Base-by-base conservation (phyloP, 2,888 invertebrate species). In the Clostera curtula region DNA sequence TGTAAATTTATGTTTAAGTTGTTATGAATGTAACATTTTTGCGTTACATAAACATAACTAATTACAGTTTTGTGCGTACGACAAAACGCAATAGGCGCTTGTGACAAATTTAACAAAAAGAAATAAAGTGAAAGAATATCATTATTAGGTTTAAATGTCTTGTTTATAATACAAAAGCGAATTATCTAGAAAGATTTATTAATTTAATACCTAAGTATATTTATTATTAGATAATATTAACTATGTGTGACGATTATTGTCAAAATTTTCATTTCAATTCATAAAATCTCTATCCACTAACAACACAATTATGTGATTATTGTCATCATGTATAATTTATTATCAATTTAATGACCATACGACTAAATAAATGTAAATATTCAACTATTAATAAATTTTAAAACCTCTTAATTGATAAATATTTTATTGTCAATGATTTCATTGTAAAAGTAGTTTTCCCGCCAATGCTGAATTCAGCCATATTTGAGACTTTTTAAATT, bases 301-400 rank as follows among this genome's bases (percentile, higher is more conserved):
- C n/a, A n/a, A n/a, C n/a, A n/a, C n/a, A n/a, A n/a, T n/a, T n/a
- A n/a, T n/a, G n/a, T n/a, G n/a, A n/a, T n/a, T n/a, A n/a, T n/a
- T n/a, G n/a, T n/a, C n/a, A n/a, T n/a, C n/a, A n/a, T n/a, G n/a
- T n/a, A n/a, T n/a, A n/a, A n/a, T n/a, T n/a, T 65, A 63, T 69
- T 65, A 63, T 69, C 63, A 51, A 60, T 49, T n/a, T n/a, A n/a
- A n/a, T n/a, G n/a, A n/a, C n/a, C 52, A 60, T 55, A 52, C 47
- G 41, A 49, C 49, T 53, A 55, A n/a, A n/a, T n/a, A n/a, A n/a
- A 50, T 51, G 4, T 5, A n/a, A 2, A 13, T 8, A 22, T 13
- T 7, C 11, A 13, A 9, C 13, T 22, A 12, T n/a, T n/a, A 12
- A 5, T 13, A 22, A 22, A 22, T 3, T 2, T 12, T 20, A 20